phyloP scores from a whole-genome alignment of 2,113 vertebrate species.

The Cololabis saira region DNA sequence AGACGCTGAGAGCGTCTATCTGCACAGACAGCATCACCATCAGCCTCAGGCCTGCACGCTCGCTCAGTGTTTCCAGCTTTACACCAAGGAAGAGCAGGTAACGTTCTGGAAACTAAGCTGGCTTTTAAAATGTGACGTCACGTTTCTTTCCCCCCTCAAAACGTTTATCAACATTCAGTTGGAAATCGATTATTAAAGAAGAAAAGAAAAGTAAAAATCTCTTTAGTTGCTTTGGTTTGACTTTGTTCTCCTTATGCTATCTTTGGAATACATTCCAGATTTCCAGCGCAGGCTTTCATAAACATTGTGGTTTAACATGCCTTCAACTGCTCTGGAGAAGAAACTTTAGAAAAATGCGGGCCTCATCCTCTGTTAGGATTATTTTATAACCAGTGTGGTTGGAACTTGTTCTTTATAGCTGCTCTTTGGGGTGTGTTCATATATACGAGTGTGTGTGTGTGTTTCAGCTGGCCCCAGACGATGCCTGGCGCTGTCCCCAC shows the following conservation, averaged over 20 bases:
- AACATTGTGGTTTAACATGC: constrained; percentile 55
- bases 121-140: constrained; percentile 11
- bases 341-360: constrained; percentile 10
- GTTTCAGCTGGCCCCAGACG: constrained; percentile 93
- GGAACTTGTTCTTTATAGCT: constrained; percentile 51
- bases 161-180: constrained; percentile 2
- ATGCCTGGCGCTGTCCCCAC: constrained; percentile 97
- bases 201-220: constrained; percentile 7
- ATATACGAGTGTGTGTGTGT: constrained; percentile 29
- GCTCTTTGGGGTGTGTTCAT: constrained; percentile 4
- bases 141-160: background rate
- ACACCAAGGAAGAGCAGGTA: constrained; percentile 99
- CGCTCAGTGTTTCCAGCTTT: constrained; percentile 97
- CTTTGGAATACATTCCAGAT: constrained; percentile 48
- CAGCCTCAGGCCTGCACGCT: constrained; percentile 97
- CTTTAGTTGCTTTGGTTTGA: constrained; percentile 24
- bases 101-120: background rate
- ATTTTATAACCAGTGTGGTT: constrained; percentile 49
- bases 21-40: constrained; percentile 93
- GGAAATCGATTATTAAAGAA: no score
- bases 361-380: constrained; percentile 41
- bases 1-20: constrained; percentile 94
- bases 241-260: constrained; percentile 46
- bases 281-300: constrained; percentile 26
- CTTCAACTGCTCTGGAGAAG: constrained; percentile 25